Evolutionary conservation across 2,797 vertebrate genomes (phyloP).

Genomic region (Lerista edwardsae): DNA sequence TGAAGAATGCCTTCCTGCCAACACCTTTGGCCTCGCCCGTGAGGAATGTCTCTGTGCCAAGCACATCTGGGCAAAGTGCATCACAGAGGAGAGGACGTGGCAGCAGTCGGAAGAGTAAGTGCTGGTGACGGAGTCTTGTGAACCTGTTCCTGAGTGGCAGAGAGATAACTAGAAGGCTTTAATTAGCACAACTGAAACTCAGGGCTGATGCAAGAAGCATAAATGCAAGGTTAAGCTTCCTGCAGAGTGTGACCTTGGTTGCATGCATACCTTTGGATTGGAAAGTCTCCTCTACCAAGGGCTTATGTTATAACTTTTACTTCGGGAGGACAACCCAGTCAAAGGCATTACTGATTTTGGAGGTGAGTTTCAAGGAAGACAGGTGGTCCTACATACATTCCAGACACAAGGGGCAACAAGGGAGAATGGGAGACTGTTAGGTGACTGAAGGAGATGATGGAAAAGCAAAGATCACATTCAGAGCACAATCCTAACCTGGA

Average conservation of each 20-base stretch:
- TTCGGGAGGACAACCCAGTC: not conserved
- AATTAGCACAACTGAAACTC: not conserved
- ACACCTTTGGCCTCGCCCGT: constrained; percentile 74
- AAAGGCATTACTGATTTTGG: not conserved
- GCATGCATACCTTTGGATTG: not conserved
- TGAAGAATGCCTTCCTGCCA: constrained; percentile 81
- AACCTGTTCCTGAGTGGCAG: not conserved
- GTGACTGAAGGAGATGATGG: not conserved
- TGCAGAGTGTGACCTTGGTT: not conserved
- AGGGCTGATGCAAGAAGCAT: not conserved
- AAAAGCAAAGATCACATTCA: not conserved
- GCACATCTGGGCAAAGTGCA: constrained; percentile 69
- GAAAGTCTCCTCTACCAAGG: not conserved
- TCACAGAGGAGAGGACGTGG: constrained; percentile 83
- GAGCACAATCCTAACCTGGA: too few species aligned
- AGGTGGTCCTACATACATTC: too few species aligned
- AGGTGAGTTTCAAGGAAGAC: not conserved
- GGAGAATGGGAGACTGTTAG: not conserved
- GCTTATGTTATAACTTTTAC: not conserved
- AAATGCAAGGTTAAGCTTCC: accelerated
- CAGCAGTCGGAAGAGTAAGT: constrained; percentile 78
- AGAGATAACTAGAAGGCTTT: accelerated
- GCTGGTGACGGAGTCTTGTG: accelerated
- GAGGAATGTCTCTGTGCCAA: constrained; percentile 54
- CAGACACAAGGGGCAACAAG: too few species aligned